A percentile compares a stretch with the other conserved stretches of the same genome.
phyloP scores from a whole-genome alignment of 1,140 invertebrate species.

The Heterodera schachtii region DNA sequence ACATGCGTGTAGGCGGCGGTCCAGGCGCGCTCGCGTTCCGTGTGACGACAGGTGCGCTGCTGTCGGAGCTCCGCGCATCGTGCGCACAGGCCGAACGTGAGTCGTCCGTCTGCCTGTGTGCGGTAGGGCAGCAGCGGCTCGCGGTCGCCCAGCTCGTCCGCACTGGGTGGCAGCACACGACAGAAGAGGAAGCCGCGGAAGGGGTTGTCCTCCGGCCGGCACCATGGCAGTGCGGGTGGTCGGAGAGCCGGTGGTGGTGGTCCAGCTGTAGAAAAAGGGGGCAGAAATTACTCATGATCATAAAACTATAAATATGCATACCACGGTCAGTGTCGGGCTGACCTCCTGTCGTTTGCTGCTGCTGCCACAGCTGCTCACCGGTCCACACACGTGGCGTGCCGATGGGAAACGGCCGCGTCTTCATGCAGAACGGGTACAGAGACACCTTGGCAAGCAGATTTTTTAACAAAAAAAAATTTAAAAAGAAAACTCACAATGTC shows the following conservation, averaged over 20 bases:
- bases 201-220: neutral
- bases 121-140: neutral
- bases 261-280: too few relatives aligned
- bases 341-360: too few relatives aligned
- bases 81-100: conserved; percentile 25
- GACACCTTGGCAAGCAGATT: neutral
- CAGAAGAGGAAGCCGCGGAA: neutral
- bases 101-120: conserved; percentile 5
- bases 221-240: conserved; percentile 3
- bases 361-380: neutral
- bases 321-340: too few relatives aligned
- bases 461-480: neutral
- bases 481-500: neutral
- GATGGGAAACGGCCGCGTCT: conserved; percentile 4
- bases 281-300: too few relatives aligned
- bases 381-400: conserved; percentile 1
- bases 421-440: conserved; percentile 23
- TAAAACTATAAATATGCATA: too few relatives aligned
- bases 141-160: neutral
- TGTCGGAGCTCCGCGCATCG: conserved; percentile 11
- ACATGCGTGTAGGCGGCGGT: conserved; percentile 30
- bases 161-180: neutral
- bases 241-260: too few relatives aligned
- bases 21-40: conserved; percentile 15
- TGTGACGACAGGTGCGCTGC: neutral